Base-by-base conservation (phyloP, 2,797 vertebrate genomes). In the Parauchenoglanis punctatus region DNA sequence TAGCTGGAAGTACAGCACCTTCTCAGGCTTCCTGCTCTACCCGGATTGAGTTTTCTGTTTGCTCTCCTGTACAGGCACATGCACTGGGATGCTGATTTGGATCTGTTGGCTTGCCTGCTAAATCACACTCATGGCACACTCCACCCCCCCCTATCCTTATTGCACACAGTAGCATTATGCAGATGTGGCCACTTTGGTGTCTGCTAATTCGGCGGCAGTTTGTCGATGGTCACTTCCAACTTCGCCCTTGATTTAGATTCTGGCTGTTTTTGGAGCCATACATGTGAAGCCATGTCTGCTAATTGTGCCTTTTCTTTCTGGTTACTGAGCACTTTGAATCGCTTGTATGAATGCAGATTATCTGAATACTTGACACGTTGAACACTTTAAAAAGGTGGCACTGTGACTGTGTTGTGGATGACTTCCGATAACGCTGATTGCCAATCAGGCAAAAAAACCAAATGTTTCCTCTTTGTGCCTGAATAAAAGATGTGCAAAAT, bases 1-100 rank as follows among this genome's bases (percentile, higher is more conserved):
- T 92, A 98, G 97, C 81, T 99, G 98, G 99, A 99, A 99, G 93
- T 99, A 99, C 63, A 99, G 98, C 91, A 99, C 98, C 13, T 99
- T 99, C 90, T 99, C 99, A 4, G 99, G 99, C 90, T 99, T 99
- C 92, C 95, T 99, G 87, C 96, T 99, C 84, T 99, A 99, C 94
- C 98, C 98, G 93, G 98, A 99, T 92, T 99, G 94, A 98, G 91
- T 90, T 15, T 83, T 18, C 40, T 49, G 0, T 25, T 2, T 2
- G 49, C 56, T 28, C 31, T 44, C 23, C 4, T 44, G 11, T 52
- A 78, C 72, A 28, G 86, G 86, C 87, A 87, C 84, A 31, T 73
- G 49, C 72, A 49, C 46, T 44, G 68, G 85, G 67, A 85, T 58
- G 81, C 25, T 70, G 54, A 76, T 89, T 81, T 78, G 70, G 80